Base-by-base conservation (phyloP, 2,888 invertebrate genomes). In the Eupeodes latifasciatus region DNA sequence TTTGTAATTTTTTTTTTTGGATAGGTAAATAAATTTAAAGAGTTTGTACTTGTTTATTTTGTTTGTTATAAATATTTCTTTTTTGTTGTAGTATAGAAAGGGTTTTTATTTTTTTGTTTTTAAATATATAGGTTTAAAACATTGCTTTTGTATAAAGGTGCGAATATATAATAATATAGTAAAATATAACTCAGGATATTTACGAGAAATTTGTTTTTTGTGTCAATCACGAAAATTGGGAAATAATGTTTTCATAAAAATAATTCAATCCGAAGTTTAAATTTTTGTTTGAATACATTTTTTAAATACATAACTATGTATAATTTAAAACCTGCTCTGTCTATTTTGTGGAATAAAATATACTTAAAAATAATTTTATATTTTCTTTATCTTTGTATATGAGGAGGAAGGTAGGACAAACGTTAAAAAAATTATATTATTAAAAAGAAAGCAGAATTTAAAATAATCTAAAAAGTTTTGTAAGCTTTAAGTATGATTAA, bases 141-240 rank as follows among this genome's bases (percentile, higher is more conserved):
- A 62, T 57, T 81, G 62, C 61, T 76, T 51, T 81, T 85, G 61
- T 72, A 59, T 59, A 72, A 71, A 85, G 75, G 89, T 89, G 85
- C 85, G 75, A 9, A 40, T 40, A 40, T 40, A 67, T 27, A 27
- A 27, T 27, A 27, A 27, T 27, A 75, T 75, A 87, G 55, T 49
- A 80, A 80, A 57, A 85, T 55, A 76, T 59, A 81, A 67, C 61
- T 62, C 49, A 74, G 71, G 81, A 76, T 47, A 71, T 49, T 66
- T 69, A 69, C 71, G 81, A 81, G 78, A 81, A 77, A 78, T 74
- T 40, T 12, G 16, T 49, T 64, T 69, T 61, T 83, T 80, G 83
- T 87, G 80, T 90, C 90, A 90, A 91, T 92, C 93, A 93, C 92
- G 91, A 91, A 92, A 93, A 93, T 93, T 93, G 93, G 92, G 92